Evolutionary conservation across 2,113 vertebrate species (phyloP).

Genomic region (Cryptomyrus ogoouensis): DNA sequence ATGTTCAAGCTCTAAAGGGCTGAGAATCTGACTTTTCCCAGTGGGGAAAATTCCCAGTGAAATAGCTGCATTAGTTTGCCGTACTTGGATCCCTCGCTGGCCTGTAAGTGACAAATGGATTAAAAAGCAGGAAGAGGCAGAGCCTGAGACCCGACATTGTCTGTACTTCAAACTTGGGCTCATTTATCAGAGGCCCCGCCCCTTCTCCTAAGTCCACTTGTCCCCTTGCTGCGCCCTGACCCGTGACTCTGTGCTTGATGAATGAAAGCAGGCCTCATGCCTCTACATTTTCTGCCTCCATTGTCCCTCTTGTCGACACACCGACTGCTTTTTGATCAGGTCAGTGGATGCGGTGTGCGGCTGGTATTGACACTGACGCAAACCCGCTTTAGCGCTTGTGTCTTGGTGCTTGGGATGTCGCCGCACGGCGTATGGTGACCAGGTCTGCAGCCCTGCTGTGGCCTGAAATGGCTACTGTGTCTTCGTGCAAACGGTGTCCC

Average conservation of each 20-base stretch:
- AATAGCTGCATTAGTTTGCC: not conserved
- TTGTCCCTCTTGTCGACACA: not conserved
- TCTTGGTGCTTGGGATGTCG: not conserved
- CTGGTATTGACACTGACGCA: not conserved
- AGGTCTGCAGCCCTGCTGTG: not conserved
- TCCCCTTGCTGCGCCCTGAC: too few relatives aligned
- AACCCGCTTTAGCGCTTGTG: not conserved
- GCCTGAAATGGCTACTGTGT: not conserved
- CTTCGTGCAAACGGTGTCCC: too few relatives aligned
- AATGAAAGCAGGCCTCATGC: not conserved
- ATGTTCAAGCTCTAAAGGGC: not conserved
- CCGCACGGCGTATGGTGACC: not conserved
- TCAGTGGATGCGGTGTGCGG: not conserved
- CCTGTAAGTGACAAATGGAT: not conserved
- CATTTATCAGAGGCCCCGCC: not conserved
- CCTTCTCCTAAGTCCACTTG: not conserved
- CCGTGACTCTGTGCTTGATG: not conserved
- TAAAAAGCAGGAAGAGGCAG: not conserved
- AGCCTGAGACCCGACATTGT: not conserved
- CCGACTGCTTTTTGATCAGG: not conserved
- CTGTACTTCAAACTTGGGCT: not conserved
- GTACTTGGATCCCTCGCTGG: not conserved
- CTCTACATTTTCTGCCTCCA: not conserved
- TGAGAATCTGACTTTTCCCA: not conserved
- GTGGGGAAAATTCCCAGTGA: not conserved